These are phyloP conservation scores for Aythya baeri DNA, from an alignment of 2,113 vertebrate genomes.

Conservation along the genomic window DNA sequence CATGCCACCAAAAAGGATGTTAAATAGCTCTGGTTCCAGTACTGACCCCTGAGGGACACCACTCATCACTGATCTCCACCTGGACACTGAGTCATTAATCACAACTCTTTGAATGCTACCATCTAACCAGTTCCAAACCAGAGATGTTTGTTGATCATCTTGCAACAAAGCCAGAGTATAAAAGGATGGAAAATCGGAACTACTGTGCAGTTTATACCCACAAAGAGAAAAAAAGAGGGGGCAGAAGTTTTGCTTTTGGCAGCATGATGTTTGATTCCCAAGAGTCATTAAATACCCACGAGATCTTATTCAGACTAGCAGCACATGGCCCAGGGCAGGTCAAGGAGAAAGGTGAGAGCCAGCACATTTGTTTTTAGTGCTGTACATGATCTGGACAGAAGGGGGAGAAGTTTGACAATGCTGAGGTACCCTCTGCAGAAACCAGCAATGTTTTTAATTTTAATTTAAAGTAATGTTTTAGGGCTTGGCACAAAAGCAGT, in stretches of 20 bases:
- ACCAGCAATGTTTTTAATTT: not conserved
- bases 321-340: accelerated
- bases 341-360: not conserved
- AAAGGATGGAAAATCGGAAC: not conserved
- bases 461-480: not conserved
- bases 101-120: not conserved
- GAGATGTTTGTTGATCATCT: not conserved
- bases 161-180: not conserved
- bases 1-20: too few relatives aligned
- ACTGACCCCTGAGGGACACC: not conserved
- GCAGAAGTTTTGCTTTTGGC: not conserved
- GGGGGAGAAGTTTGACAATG: not conserved
- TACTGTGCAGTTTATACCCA: not conserved
- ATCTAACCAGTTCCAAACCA: not conserved
- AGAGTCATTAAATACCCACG: not conserved
- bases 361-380: not conserved
- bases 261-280: not conserved
- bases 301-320: not conserved
- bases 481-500: not conserved
- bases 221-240: not conserved
- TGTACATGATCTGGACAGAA: not conserved
- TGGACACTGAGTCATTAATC: not conserved
- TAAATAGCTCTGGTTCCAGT: too few relatives aligned
- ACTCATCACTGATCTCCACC: not conserved
- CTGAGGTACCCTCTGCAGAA: not conserved